These are phyloP conservation scores for Buceros bicornis DNA, from an alignment of 2,797 vertebrate species.

Conservation along the genomic window DNA sequence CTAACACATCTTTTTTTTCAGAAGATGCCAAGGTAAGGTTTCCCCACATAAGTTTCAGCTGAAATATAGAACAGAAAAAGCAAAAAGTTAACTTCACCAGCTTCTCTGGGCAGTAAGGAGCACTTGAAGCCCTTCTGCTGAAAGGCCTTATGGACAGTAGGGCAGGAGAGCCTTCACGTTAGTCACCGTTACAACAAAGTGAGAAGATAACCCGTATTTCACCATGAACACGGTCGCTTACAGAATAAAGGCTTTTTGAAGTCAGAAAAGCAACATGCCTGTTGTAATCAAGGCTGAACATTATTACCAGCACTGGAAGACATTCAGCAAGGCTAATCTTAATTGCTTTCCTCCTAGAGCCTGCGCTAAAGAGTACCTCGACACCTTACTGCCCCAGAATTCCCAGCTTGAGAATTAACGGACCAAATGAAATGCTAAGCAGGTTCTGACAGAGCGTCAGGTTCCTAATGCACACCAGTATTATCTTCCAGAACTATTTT, in stretches of 20 bases:
- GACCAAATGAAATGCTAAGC: background rate
- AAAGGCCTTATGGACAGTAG: background rate
- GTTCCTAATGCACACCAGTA: background rate
- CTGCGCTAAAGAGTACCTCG: background rate
- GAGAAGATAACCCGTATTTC: background rate
- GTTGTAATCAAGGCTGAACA: background rate
- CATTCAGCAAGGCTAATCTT: background rate
- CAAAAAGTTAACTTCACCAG: background rate
- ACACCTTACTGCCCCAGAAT: background rate
- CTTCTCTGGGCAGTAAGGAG: background rate
- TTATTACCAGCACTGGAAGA: background rate
- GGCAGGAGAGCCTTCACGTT: background rate
- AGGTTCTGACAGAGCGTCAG: background rate
- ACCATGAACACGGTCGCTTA: background rate
- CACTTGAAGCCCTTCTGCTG: background rate
- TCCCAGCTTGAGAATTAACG: background rate
- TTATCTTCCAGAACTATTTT: background rate
- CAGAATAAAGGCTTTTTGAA: background rate
- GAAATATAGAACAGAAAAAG: background rate
- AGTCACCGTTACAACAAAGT: background rate
- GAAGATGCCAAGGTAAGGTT: conserved; percentile 92
- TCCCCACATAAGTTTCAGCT: conserved; percentile 99
- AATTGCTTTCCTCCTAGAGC: rapidly evolving
- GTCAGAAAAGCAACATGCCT: background rate
- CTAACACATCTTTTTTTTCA: conserved; percentile 89